These are phyloP conservation scores for Prosopocoilus inquinatus DNA, from an alignment of 2,888 invertebrate genomes.

Conservation along the genomic window DNA sequence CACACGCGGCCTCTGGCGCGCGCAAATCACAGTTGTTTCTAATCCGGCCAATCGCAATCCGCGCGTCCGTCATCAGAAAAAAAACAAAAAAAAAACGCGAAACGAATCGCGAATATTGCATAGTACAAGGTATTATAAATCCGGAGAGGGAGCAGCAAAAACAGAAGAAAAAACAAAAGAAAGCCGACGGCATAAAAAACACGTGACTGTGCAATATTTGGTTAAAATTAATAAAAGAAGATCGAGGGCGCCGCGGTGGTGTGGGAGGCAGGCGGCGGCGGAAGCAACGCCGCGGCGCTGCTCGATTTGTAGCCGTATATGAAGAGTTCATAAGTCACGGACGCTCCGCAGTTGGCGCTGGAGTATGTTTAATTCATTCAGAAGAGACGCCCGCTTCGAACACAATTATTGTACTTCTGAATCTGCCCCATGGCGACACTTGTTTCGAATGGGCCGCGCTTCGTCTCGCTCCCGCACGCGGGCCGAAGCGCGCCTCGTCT, in stretches of 20 bases:
- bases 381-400: constrained; percentile 29
- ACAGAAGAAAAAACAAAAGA: constrained; percentile 12
- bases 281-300: constrained; percentile 13
- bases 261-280: neutral
- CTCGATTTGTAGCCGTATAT: constrained; percentile 34
- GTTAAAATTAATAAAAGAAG: constrained; percentile 36
- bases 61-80: no score
- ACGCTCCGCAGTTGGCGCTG: constrained; percentile 6
- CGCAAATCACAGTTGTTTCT: no score
- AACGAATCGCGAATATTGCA: no score
- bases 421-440: constrained; percentile 60
- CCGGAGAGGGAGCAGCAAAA: neutral
- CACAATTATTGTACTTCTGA: constrained; percentile 53
- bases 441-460: constrained; percentile 54
- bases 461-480: neutral
- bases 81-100: no score
- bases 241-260: constrained; percentile 4
- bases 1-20: no score
- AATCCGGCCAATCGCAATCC: no score
- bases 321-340: constrained; percentile 31
- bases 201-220: constrained; percentile 35
- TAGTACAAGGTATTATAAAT: neutral
- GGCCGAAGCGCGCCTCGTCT: neutral
- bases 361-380: constrained; percentile 28
- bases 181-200: constrained; percentile 30